phyloP scores from a whole-genome alignment of 2,797 vertebrate genomes.

The Falco naumanni region DNA sequence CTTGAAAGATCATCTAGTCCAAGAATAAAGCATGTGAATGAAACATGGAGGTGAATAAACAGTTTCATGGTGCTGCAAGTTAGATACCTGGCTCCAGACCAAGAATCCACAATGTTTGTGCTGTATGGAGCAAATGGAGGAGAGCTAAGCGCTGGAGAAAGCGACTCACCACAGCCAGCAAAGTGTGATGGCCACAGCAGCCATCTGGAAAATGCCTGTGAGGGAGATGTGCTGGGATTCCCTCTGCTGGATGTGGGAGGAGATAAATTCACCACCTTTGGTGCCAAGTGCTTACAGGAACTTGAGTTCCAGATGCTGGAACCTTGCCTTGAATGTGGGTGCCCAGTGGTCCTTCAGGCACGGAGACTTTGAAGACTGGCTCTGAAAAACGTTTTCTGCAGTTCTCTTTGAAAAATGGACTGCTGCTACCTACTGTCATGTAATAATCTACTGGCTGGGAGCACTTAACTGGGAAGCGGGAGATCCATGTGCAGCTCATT shows the following conservation, averaged over 20 bases:
- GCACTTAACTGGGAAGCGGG: background rate
- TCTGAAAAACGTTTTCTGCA: background rate
- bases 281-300: background rate
- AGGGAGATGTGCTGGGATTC: background rate
- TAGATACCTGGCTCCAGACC: background rate
- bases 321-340: background rate
- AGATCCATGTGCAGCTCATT: background rate
- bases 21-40: background rate
- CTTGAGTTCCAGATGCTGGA: background rate
- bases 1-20: background rate
- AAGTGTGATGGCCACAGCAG: background rate
- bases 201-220: background rate
- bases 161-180: background rate
- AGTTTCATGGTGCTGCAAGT: background rate
- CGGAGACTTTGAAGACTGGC: background rate
- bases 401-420: background rate
- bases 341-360: background rate
- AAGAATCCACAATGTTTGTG: background rate
- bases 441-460: background rate
- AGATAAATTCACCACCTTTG: background rate
- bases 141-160: background rate
- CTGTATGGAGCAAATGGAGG: background rate
- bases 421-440: background rate
- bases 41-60: background rate
- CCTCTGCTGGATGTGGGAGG: background rate